These are phyloP conservation scores for Prunella strophiata DNA, from an alignment of 2,797 vertebrate genomes.

Conservation along the genomic window DNA sequence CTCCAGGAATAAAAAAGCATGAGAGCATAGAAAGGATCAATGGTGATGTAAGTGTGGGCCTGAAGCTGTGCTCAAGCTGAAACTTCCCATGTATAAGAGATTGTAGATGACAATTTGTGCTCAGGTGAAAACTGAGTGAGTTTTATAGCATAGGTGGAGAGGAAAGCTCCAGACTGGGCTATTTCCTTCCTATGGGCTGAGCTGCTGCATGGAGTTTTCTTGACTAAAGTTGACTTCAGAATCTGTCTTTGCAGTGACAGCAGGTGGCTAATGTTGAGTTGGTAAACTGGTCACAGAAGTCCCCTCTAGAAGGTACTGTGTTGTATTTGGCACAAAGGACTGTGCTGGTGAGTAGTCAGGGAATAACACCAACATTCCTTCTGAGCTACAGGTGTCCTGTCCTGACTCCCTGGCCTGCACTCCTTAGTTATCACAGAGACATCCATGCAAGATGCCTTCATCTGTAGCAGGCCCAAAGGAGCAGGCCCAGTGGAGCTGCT, in stretches of 20 bases:
- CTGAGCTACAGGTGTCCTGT: background rate
- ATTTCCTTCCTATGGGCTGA: background rate
- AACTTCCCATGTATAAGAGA: background rate
- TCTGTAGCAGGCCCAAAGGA: background rate
- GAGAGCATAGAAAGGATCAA: background rate
- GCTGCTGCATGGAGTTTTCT: rapidly evolving
- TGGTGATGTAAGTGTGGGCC: background rate
- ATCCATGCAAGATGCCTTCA: background rate
- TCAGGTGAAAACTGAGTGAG: background rate
- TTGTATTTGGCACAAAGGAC: background rate
- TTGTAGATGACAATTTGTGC: background rate
- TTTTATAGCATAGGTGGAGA: background rate
- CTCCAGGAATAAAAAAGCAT: background rate
- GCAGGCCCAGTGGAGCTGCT: background rate
- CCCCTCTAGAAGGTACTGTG: background rate
- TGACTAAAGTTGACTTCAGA: background rate
- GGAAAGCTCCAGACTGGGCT: background rate
- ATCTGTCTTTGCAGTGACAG: background rate
- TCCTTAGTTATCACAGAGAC: background rate
- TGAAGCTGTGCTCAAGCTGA: background rate
- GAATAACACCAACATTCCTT: background rate
- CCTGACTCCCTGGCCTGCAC: background rate
- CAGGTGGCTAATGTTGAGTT: background rate
- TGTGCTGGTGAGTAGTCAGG: background rate
- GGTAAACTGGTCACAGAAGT: background rate